These are phyloP conservation scores for Bellardia bayeri DNA, from an alignment of 2,888 invertebrate species.

Conservation along the genomic window DNA sequence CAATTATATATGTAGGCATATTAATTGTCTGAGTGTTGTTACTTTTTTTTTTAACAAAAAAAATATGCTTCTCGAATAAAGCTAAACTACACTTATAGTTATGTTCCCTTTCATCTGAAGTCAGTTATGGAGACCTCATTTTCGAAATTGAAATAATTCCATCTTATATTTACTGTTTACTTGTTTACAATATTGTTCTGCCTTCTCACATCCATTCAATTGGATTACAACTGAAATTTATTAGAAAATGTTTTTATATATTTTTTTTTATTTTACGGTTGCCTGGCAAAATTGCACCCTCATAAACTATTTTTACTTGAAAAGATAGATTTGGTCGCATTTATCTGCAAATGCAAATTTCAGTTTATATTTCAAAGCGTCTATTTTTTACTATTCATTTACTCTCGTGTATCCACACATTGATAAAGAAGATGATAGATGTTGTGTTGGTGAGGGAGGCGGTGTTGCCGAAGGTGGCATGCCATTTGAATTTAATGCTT, in stretches of 20 bases:
- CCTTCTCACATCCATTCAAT: neutral
- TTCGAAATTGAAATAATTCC: constrained; percentile 51
- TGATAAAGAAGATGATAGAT: constrained; percentile 20
- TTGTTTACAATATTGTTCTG: neutral
- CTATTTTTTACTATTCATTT: constrained; percentile 17
- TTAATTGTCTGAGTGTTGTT: no score
- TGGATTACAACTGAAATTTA: constrained; percentile 45
- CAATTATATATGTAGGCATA: no score
- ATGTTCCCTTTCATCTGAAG: constrained; percentile 25
- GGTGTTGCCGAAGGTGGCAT: constrained; percentile 14
- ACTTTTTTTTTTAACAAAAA: no score
- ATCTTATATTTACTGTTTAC: constrained; percentile 22
- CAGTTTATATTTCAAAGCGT: constrained; percentile 42
- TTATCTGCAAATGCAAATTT: constrained; percentile 36
- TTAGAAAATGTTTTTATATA: constrained; percentile 37
- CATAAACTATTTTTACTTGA: constrained; percentile 59
- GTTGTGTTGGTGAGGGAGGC: neutral
- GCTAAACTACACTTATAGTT: neutral
- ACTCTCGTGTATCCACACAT: neutral
- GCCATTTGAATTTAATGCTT: constrained; percentile 59
- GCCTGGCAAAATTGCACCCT: constrained; percentile 47
- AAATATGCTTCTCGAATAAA: neutral
- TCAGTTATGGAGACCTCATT: constrained; percentile 24
- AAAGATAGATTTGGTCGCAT: constrained; percentile 31
- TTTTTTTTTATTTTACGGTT: constrained; percentile 18